Base-by-base conservation (phyloP, 2,797 vertebrate species). In the Hemitrygon akajei region DNA sequence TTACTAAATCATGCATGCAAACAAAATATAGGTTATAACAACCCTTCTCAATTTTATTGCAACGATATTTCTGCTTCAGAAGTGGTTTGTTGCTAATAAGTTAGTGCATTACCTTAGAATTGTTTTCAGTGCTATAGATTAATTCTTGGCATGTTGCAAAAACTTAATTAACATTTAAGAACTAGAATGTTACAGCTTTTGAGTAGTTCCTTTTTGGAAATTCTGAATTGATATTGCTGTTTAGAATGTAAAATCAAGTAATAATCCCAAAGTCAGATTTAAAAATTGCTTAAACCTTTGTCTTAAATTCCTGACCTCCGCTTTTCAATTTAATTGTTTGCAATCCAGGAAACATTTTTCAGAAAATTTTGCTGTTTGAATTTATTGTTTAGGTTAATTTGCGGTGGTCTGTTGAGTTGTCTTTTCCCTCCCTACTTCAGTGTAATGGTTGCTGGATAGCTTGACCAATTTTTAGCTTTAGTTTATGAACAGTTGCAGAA, bases 1-100 rank as follows among this genome's bases (percentile, higher is more conserved):
- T 93, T 47, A 93, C 91, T 56, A 93, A 93, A 93, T 58, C 40
- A 9, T 93, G 91, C 91, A 93, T 93, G 91, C 69, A 30, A 14
- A 93, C 7, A 92, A 76, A 75, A 18, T 92, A 22, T 47, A 56
- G 69, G 27, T 73, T 6, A 92, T 92, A 30, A 93, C 91, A 92
- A 56, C 9, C 69, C 27, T 58, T 91, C 63, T 22, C 34, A 91
- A 40, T 89, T 66, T 30, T 73, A 40, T 20, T 69, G 27, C 27
- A 86, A 60, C 34, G 73, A 56, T 92, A 56, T 71, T 30, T 75
- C 40, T 93, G 71, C 71, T 76, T 76, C 25, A 58, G 71, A 75
- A 16, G 58, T 76, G 73, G 73, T 58, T 27, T 56, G 37, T 20
- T 71, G 40, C 89, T 91, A 71, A 91, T 91, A 34, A 47, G 4